Conservation (phyloP, 2,797 vertebrate genomes). For the Scleropages formosus region DNA sequence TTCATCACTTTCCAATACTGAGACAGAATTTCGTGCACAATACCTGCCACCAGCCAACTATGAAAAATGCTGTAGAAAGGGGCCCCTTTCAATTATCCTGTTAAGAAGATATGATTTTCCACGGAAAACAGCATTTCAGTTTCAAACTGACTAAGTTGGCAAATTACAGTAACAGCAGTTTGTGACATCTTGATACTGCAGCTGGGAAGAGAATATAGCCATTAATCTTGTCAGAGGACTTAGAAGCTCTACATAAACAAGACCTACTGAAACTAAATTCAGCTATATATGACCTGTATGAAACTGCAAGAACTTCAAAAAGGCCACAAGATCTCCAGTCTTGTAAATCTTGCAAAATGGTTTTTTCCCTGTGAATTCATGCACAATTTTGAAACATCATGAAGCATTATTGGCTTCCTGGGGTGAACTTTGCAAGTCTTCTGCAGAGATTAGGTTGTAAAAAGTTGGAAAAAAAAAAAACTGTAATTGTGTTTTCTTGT, state of each 20-base stretch:
- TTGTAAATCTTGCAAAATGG: too few relatives aligned
- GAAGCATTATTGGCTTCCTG: too few relatives aligned
- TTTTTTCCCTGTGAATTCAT: too few relatives aligned
- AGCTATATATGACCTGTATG: too few relatives aligned
- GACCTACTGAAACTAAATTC: background rate
- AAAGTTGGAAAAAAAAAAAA: conserved; percentile 1
- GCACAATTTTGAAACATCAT: background rate
- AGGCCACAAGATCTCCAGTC: too few relatives aligned
- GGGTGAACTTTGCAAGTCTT: background rate
- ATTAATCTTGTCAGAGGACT: background rate
- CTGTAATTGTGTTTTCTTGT: conserved; percentile 6
- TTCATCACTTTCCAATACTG: background rate
- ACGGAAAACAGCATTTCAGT: background rate
- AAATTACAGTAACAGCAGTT: background rate
- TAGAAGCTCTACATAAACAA: background rate
- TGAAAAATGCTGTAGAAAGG: conserved; percentile 9
- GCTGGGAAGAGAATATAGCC: background rate
- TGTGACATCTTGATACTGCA: background rate
- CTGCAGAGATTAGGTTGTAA: background rate
- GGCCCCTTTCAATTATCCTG: background rate
- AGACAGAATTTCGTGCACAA: background rate
- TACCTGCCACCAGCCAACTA: background rate
- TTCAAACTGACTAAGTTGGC: background rate
- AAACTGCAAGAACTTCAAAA: background rate
- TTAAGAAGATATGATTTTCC: background rate